Conservation (phyloP, 2,113 vertebrate genomes). For the Bombycilla garrulus region DNA sequence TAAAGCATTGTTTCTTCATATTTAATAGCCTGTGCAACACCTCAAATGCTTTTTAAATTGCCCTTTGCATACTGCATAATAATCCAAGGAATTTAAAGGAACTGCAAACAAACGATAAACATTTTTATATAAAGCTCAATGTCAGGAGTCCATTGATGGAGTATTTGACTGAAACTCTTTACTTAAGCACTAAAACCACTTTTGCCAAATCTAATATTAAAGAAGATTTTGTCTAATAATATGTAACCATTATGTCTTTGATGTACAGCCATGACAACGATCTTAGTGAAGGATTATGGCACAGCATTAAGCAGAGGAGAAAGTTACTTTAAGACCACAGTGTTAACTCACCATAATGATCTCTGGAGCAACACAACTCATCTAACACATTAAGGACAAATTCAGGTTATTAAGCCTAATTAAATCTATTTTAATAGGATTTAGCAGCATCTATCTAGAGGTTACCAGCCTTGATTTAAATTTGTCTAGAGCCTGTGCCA, state of each 20-base stretch:
- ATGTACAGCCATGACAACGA: neutral
- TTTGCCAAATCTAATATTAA: neutral
- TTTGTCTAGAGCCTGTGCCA: neutral
- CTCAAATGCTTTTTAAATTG: neutral
- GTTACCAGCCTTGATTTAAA: neutral
- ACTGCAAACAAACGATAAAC: neutral
- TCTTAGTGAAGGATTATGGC: neutral
- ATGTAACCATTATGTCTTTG: neutral
- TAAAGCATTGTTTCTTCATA: neutral
- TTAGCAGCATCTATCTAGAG: neutral
- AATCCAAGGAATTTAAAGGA: neutral
- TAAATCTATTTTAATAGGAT: neutral
- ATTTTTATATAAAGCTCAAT: neutral
- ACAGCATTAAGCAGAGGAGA: neutral
- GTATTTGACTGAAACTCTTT: neutral
- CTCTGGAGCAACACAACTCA: neutral
- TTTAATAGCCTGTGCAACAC: neutral
- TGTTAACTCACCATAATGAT: neutral
- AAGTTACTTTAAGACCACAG: neutral
- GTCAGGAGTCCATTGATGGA: neutral
- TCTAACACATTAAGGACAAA: neutral
- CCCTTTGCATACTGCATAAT: neutral
- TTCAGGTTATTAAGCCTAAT: slow-evolving; percentile 15
- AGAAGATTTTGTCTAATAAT: neutral
- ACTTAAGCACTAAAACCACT: neutral